Conservation (phyloP, 2,797 vertebrate genomes). For the Rhinoraja longicauda region DNA sequence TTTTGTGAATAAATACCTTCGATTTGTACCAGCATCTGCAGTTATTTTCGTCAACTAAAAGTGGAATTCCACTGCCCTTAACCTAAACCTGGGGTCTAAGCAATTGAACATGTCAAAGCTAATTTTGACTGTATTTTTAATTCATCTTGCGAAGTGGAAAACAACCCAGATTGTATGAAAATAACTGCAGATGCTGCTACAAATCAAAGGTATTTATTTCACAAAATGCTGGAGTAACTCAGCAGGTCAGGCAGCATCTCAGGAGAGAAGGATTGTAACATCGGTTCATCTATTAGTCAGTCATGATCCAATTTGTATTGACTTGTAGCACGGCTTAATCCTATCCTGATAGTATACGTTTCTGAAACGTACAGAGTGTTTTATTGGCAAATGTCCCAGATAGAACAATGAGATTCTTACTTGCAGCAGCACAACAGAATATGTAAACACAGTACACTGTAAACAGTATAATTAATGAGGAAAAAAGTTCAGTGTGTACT, state of each 20-base stretch:
- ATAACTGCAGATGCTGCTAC: no score
- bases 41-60: not conserved
- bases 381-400: no score
- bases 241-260: no score
- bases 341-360: not conserved
- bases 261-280: no score
- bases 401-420: no score
- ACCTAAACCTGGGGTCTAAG: not conserved
- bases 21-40: no score
- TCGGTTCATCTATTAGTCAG: not conserved
- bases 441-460: no score
- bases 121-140: not conserved
- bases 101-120: not conserved
- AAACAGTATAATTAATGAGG: no score
- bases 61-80: not conserved
- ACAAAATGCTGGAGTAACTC: no score
- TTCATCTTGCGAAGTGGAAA: not conserved
- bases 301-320: not conserved
- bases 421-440: no score
- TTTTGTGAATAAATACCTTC: no score
- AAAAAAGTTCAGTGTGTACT: not conserved
- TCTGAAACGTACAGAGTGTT: not conserved
- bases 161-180: not conserved
- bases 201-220: no score
- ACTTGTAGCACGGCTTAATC: not conserved